These are phyloP conservation scores for Antrozous pallidus DNA, from an alignment of 2,797 vertebrate genomes.

Conservation along the genomic window DNA sequence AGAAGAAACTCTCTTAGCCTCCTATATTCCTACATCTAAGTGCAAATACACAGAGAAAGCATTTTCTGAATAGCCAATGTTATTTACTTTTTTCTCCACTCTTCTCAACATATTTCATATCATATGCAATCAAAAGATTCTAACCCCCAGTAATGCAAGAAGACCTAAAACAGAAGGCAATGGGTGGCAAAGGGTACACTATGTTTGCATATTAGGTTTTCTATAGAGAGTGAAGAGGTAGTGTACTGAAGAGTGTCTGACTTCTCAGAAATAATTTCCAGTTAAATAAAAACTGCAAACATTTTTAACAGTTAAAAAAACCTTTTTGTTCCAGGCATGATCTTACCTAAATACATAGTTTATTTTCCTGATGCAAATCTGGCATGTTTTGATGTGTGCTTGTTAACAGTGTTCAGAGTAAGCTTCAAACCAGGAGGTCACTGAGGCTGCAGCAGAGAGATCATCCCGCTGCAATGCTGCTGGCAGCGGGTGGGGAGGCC, in stretches of 20 bases:
- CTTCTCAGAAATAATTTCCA: neutral
- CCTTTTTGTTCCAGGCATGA: conserved; percentile 77
- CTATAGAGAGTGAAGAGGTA: neutral
- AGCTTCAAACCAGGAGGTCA: conserved; percentile 94
- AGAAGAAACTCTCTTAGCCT: neutral
- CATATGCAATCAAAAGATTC: neutral
- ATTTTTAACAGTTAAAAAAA: neutral
- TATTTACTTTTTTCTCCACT: neutral
- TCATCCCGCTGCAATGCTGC: conserved; percentile 93
- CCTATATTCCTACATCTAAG: neutral
- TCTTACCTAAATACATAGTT: conserved; percentile 53
- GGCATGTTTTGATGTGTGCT: neutral
- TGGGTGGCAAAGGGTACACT: neutral
- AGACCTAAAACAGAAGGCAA: neutral
- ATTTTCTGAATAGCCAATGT: neutral
- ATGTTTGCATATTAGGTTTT: neutral
- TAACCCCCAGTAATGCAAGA: neutral
- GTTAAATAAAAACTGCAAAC: neutral
- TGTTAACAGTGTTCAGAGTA: conserved; percentile 95
- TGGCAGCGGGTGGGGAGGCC: conserved; percentile 87
- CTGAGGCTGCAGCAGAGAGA: conserved; percentile 96
- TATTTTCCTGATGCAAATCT: neutral
- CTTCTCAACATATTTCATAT: neutral
- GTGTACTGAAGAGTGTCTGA: neutral
- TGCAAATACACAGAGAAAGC: neutral